Evolutionary conservation across 2,888 invertebrate species (phyloP).

Genomic region (Halictus ligatus): DNA sequence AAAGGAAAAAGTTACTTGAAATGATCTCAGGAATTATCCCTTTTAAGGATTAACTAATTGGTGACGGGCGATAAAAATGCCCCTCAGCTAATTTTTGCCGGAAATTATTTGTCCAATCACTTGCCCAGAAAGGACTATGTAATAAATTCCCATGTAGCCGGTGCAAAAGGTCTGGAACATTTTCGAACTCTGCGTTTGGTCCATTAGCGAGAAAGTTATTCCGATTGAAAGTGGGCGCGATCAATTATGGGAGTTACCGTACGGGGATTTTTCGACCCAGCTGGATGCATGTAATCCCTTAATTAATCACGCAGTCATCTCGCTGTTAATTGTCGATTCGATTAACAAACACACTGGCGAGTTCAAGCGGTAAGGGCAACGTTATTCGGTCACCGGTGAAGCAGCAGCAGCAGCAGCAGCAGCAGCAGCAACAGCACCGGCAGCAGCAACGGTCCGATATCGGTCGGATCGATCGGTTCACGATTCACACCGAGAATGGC

Average conservation of each 20-base stretch:
- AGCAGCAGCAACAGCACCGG: conserved; percentile 54
- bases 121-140: not conserved
- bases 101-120: too few species aligned
- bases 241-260: conserved; percentile 2
- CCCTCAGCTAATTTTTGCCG: too few species aligned
- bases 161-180: too few species aligned
- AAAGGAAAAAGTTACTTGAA: too few species aligned
- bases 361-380: conserved; percentile 50
- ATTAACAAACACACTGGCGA: not conserved
- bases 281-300: conserved; percentile 1
- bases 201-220: not conserved
- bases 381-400: conserved; percentile 67
- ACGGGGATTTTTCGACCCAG: not conserved
- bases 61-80: too few species aligned
- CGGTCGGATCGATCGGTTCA: conserved; percentile 62
- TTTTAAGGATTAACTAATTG: too few species aligned
- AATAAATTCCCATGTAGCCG: not conserved
- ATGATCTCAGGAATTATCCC: too few species aligned
- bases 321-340: conserved; percentile 14
- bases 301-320: conserved; percentile 3
- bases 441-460: conserved; percentile 61
- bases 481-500: conserved; percentile 53
- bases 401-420: conserved; percentile 56
- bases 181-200: too few species aligned
- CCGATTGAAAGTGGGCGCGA: not conserved